Percentiles rank a stretch among this genome's conserved stretches.
phyloP scores from a whole-genome alignment of 2,113 vertebrate genomes.

The Takifugu flavidus region DNA sequence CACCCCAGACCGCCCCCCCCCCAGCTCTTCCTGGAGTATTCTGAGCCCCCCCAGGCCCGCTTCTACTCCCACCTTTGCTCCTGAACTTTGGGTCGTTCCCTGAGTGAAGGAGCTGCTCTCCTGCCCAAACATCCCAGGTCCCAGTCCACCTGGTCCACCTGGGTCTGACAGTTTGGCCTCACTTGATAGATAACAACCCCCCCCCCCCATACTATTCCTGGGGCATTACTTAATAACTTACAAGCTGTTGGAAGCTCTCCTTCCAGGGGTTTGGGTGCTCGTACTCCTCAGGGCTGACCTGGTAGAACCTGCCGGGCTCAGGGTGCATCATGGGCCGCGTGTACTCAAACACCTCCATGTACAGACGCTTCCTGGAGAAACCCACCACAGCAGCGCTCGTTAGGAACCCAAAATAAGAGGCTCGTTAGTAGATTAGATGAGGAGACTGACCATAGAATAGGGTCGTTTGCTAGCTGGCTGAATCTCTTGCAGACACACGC shows the following conservation, averaged over 20 bases:
- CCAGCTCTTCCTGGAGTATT: no score
- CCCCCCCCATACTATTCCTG: no score
- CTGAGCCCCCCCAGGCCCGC: no score
- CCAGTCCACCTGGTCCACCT: no score
- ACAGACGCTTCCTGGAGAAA: constrained; percentile 88
- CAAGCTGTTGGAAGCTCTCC: constrained; percentile 98
- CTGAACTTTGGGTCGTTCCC: no score
- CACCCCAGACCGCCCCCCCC: no score
- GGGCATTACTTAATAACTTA: constrained; percentile 53
- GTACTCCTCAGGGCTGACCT: constrained; percentile 98
- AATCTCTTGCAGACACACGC: constrained; percentile 99
- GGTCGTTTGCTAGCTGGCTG: constrained; percentile 98
- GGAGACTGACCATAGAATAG: constrained; percentile 91
- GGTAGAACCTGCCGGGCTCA: constrained; percentile 93
- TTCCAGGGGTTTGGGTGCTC: constrained; percentile 99
- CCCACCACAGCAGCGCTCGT: background rate
- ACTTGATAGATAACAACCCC: no score
- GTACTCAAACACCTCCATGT: constrained; percentile 99
- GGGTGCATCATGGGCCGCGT: constrained; percentile 98
- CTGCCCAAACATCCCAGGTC: no score
- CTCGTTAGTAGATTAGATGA: background rate
- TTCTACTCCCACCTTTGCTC: no score
- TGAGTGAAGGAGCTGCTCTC: no score
- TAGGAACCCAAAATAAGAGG: background rate
- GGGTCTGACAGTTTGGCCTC: no score